A percentile compares a stretch with the other conserved stretches of the same genome.
Conservation (phyloP, 2,888 invertebrate species). For the Polydrusus tereticollis region DNA sequence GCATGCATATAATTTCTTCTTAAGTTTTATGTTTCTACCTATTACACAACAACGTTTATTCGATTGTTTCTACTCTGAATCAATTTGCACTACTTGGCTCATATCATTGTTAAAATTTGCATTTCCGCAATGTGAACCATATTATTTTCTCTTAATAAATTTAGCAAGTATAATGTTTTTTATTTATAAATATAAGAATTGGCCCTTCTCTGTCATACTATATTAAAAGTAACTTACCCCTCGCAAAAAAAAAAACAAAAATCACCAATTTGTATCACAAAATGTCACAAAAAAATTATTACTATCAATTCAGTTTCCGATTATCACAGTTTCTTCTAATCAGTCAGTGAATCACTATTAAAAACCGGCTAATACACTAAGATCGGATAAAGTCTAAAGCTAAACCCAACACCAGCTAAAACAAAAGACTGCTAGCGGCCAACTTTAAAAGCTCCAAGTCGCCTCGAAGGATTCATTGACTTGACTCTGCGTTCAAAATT, state of each 20-base stretch:
- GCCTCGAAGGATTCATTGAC: slow-evolving; percentile 54
- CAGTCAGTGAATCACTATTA: slow-evolving; percentile 8
- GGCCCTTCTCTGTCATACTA: background rate
- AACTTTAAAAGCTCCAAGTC: slow-evolving; percentile 40
- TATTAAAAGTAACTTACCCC: slow-evolving; percentile 21
- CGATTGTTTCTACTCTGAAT: too few species aligned
- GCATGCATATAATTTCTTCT: too few species aligned
- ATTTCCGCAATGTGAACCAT: too few species aligned
- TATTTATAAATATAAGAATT: background rate
- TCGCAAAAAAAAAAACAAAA: background rate
- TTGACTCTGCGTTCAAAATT: slow-evolving; percentile 58
- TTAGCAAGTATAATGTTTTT: too few species aligned
- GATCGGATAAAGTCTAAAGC: slow-evolving; percentile 16
- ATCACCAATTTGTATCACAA: slow-evolving; percentile 15
- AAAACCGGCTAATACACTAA: background rate
- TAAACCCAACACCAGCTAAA: slow-evolving; percentile 34
- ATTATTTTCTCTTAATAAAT: too few species aligned
- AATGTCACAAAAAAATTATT: slow-evolving; percentile 5
- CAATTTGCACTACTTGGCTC: too few species aligned
- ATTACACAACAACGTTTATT: too few species aligned
- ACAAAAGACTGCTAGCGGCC: slow-evolving; percentile 43
- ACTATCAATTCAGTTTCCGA: background rate
- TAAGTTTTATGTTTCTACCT: too few species aligned
- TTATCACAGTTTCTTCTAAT: background rate
- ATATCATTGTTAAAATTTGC: too few species aligned